Percentiles rank a stretch among this genome's conserved stretches.
Evolutionary conservation across 1,140 invertebrate species (phyloP).

Genomic region (Meloidogyne hapla): DNA sequence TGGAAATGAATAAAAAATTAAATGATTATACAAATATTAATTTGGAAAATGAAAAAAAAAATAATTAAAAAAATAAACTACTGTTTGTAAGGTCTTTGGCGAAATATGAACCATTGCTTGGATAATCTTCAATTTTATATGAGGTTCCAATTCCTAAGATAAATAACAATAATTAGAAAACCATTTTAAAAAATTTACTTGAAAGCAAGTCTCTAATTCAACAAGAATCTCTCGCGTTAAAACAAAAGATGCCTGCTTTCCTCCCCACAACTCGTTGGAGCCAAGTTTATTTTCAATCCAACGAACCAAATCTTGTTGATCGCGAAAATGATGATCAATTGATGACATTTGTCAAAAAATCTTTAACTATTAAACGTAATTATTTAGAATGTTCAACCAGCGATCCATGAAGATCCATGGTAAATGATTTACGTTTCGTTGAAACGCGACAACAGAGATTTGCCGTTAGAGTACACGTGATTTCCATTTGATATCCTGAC

Average conservation of each 20-base stretch:
- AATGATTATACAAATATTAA: not conserved
- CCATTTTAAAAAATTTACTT: slow-evolving; percentile 6
- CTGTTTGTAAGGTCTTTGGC: slow-evolving; percentile 41
- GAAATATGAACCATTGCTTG: slow-evolving; percentile 52
- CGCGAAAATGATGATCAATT: not conserved
- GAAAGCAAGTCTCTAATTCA: slow-evolving; percentile 50
- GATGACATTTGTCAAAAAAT: not conserved
- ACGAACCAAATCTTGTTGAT: slow-evolving; percentile 29
- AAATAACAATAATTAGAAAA: not conserved
- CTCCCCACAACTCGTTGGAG: slow-evolving; percentile 42
- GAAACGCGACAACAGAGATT: too few species aligned
- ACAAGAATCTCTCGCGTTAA: slow-evolving; percentile 48
- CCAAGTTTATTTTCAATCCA: slow-evolving; percentile 54
- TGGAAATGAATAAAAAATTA: slow-evolving; percentile 9
- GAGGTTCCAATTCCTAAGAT: slow-evolving; percentile 37
- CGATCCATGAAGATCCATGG: slow-evolving; percentile 73
- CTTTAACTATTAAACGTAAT: not conserved
- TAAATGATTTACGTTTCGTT: too few species aligned
- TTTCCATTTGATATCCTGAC: too few species aligned
- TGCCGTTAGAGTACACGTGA: too few species aligned
- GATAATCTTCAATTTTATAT: slow-evolving; percentile 54
- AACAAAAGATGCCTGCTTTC: slow-evolving; percentile 36
- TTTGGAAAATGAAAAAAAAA: not conserved
- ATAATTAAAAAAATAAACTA: slow-evolving; percentile 21
- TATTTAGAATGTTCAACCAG: slow-evolving; percentile 69